A percentile compares a stretch with the other conserved stretches of the same genome.
Evolutionary conservation across 2,888 invertebrate species (phyloP).

Genomic region (Hyles lineata): DNA sequence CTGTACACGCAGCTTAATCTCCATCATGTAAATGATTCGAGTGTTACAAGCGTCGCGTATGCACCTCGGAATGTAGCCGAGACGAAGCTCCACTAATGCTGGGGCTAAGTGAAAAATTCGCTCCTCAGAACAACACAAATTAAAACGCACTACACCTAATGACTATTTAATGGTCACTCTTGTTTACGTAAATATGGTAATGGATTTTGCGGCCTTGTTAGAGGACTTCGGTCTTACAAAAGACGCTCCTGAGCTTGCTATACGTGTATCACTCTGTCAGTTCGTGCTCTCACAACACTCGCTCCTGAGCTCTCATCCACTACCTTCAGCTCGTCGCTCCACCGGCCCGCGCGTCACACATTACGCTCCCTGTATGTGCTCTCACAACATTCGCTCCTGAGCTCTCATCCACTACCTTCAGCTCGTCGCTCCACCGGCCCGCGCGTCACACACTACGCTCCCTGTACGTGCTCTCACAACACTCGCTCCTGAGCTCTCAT

Average conservation of each 20-base stretch:
- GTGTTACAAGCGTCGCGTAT: conserved; percentile 41
- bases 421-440: conserved; percentile 3
- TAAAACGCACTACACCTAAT: conserved; percentile 40
- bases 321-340: conserved; percentile 10
- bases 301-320: conserved; percentile 14
- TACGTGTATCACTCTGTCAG: background rate
- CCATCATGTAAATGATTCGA: conserved; percentile 41
- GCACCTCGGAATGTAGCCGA: conserved; percentile 26
- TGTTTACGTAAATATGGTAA: conserved; percentile 13
- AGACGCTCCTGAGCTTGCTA: conserved; percentile 5
- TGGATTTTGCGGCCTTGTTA: conserved; percentile 12
- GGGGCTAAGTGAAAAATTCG: conserved; percentile 43
- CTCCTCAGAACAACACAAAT: conserved; percentile 41
- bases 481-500: background rate
- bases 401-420: conserved; percentile 16
- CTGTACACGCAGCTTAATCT: conserved; percentile 34
- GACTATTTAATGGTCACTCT: conserved; percentile 40
- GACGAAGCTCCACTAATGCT: conserved; percentile 31
- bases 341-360: conserved; percentile 4
- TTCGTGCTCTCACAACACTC: background rate
- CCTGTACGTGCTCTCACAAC: too few species aligned
- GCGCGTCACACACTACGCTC: background rate
- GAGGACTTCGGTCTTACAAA: background rate
- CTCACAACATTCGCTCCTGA: too few species aligned
- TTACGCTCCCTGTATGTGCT: background rate